Percentiles rank a stretch among this genome's conserved stretches.
Evolutionary conservation across 2,797 vertebrate genomes (phyloP).

Genomic region (Onychomys arenicola): DNA sequence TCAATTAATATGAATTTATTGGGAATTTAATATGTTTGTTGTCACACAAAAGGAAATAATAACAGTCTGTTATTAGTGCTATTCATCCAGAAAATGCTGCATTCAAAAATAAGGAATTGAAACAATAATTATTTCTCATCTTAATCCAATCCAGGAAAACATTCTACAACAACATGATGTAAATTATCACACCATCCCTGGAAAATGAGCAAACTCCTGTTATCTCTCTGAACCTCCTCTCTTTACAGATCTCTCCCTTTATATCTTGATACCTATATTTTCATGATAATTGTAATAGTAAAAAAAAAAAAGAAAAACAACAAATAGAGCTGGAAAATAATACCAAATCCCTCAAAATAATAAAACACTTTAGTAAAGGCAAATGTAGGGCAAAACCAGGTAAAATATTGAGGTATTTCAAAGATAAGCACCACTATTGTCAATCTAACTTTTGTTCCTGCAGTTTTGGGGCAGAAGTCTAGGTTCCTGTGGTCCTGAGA

Average conservation of each 20-base stretch:
- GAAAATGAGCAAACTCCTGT: neutral
- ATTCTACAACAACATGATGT: neutral
- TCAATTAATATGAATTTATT: conserved; percentile 32
- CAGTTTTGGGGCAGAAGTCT: neutral
- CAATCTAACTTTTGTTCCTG: neutral
- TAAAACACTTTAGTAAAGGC: neutral
- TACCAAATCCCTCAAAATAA: neutral
- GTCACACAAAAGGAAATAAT: neutral
- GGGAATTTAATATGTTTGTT: conserved; percentile 7
- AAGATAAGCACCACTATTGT: neutral
- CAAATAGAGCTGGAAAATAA: neutral
- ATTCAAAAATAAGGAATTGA: conserved; percentile 13
- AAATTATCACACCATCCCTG: neutral
- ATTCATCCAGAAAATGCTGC: neutral
- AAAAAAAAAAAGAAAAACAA: neutral
- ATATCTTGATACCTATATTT: neutral
- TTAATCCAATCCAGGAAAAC: neutral
- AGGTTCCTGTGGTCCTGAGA: neutral
- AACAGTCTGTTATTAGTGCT: neutral
- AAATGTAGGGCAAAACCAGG: neutral
- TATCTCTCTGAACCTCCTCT: neutral
- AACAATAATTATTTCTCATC: neutral
- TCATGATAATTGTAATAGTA: neutral
- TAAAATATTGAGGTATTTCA: neutral
- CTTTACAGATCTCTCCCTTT: neutral